A percentile compares a stretch with the other conserved stretches of the same genome.
These are phyloP conservation scores for Crossaster papposus DNA, from an alignment of 53 echinoderm and acorn worm genomes.

Conservation along the genomic window DNA sequence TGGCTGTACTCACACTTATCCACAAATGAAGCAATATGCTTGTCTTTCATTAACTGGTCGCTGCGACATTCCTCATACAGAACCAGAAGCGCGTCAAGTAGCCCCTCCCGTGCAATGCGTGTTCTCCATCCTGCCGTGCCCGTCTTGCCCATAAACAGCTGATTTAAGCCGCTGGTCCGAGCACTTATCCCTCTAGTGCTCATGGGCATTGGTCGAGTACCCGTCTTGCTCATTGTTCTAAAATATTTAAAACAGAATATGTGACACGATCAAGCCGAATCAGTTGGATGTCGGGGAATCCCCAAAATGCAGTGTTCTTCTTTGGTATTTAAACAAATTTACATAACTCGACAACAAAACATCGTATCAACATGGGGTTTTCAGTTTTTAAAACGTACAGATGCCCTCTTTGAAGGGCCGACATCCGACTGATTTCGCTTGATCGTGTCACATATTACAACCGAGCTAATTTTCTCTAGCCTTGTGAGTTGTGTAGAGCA, in stretches of 20 bases:
- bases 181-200: conserved; percentile 14
- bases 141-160: conserved; percentile 71
- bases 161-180: conserved; percentile 72
- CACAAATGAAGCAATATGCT: conserved; percentile 77
- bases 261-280: no score
- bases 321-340: no score
- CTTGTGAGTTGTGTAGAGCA: no score
- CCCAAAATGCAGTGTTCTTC: no score
- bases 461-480: no score
- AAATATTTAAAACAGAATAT: not conserved
- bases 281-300: no score
- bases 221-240: not conserved
- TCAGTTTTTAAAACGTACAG: no score
- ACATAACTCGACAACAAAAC: no score
- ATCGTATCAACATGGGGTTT: no score
- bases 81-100: conserved; percentile 83
- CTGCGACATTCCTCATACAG: conserved; percentile 80
- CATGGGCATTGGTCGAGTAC: not conserved
- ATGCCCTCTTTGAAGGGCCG: no score
- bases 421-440: no score
- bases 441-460: no score
- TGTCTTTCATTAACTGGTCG: conserved; percentile 73
- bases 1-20: conserved; percentile 82
- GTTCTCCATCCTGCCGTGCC: conserved; percentile 59
- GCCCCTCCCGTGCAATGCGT: conserved; percentile 72